A percentile compares a stretch with the other conserved stretches of the same genome.
Evolutionary conservation across 2,888 invertebrate genomes (phyloP).

Genomic region (Phasia obesa): DNA sequence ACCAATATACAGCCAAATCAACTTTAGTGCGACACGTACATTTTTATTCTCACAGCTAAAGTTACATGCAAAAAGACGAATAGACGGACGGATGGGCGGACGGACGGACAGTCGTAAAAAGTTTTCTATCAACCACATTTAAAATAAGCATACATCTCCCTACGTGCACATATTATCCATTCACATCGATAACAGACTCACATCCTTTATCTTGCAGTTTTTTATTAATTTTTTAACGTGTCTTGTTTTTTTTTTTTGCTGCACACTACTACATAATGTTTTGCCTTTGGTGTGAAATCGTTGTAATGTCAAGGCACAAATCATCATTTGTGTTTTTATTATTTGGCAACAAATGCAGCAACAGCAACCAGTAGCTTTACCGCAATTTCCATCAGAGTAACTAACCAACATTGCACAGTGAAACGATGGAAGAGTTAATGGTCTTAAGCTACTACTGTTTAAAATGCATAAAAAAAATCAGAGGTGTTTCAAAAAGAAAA

Average conservation of each 20-base stretch:
- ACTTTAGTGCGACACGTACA: not conserved
- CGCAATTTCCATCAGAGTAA: conserved; percentile 47
- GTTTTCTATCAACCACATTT: conserved; percentile 62
- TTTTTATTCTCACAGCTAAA: conserved; percentile 48
- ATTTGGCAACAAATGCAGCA: conserved; percentile 63
- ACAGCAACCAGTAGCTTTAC: conserved; percentile 68
- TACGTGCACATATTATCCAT: conserved; percentile 65
- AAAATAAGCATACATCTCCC: conserved; percentile 52
- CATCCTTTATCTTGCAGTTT: conserved; percentile 52
- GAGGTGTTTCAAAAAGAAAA: too few relatives aligned
- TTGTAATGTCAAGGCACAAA: conserved; percentile 72
- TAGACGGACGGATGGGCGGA: not conserved
- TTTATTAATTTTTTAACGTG: conserved; percentile 20
- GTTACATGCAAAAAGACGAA: not conserved
- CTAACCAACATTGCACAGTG: conserved; percentile 33
- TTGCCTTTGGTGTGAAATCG: conserved; percentile 71
- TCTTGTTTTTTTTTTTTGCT: conserved; percentile 28
- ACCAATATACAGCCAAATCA: not conserved
- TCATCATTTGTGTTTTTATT: conserved; percentile 66
- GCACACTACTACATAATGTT: conserved; percentile 54
- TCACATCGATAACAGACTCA: conserved; percentile 64
- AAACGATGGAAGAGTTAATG: not conserved
- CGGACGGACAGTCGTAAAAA: conserved; percentile 23
- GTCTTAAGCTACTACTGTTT: not conserved
- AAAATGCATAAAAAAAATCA: too few relatives aligned